phyloP scores from a whole-genome alignment of 2,797 vertebrate genomes.

The Trichosurus vulpecula region DNA sequence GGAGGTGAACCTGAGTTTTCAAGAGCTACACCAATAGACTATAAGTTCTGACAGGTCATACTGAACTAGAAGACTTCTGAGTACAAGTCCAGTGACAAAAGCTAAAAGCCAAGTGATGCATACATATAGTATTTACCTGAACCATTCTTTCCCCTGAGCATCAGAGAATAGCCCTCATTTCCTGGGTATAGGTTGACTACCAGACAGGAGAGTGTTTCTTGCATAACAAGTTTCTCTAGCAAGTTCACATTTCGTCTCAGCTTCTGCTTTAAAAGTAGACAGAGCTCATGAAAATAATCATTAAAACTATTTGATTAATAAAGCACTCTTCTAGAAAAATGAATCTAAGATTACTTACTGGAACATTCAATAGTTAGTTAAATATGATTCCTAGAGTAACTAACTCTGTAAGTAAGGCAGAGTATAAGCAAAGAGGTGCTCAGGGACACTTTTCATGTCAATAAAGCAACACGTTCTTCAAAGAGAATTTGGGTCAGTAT shows the following conservation, averaged over 20 bases:
- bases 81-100: not conserved
- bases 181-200: conserved; percentile 98
- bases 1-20: not conserved
- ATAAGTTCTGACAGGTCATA: not conserved
- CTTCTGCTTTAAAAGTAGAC: conserved; percentile 90
- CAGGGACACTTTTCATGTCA: not conserved
- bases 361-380: not conserved
- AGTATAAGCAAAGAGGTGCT: not conserved
- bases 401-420: not conserved
- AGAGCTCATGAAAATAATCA: conserved; percentile 79
- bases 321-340: not conserved
- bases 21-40: not conserved
- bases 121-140: conserved; percentile 88
- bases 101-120: not conserved
- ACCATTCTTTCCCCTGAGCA: conserved; percentile 99
- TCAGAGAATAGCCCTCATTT: conserved; percentile 98
- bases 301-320: conserved; percentile 26
- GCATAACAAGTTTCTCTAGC: conserved; percentile 98
- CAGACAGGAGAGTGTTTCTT: conserved; percentile 96
- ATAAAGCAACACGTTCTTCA: not conserved
- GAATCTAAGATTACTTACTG: not conserved
- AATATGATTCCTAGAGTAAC: not conserved
- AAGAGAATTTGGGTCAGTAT: not conserved
- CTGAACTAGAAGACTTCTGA: not conserved
- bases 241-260: conserved; percentile 99